Base-by-base conservation (phyloP, 2,888 invertebrate genomes). In the Choreutis nemorana region DNA sequence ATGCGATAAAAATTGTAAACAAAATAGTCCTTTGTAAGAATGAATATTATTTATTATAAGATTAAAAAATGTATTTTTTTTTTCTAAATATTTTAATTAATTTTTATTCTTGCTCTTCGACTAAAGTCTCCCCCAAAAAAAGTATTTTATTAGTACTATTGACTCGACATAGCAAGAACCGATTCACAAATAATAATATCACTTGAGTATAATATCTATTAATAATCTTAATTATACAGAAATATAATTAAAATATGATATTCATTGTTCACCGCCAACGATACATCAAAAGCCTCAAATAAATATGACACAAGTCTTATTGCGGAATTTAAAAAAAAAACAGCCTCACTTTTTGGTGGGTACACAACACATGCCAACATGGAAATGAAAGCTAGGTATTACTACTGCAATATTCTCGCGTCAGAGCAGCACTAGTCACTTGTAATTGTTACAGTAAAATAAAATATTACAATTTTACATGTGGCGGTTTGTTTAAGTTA, bases 161-260 rank as follows among this genome's bases (percentile, higher is more conserved):
- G 50, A 55, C 51, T 51, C 39, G 46, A 40, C 45, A 41, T 36
- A 50, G 45, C 48, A 51, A 54, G 45, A 51, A 41, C 44, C 39
- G 44, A 42, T 44, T 42, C 27, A 30, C 11, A 30, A 28, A 36
- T 27, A 30, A 26, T 23, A 28, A 29, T 29, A 30, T 32, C 27
- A 25, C 18, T 23, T 29, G 31, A 31, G 26, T 21, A 23, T 20
- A 15, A 30, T 26, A 28, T 30, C 35, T 28, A 37, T 18, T 27
- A 14, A 30, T 13, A 20, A 16, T 18, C 23, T 12, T 15, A 9
- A 26, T 26, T 24, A 26, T 23, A 33, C 27, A 22, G 28, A 26
- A 26, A 29, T 29, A 31, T 33, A 26, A 29, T 29, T 26, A 29
- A 20, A 29, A 6, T 18, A 18, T 18, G 16, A 23, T 33, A 28